Evolutionary conservation across 2,888 invertebrate genomes (phyloP).

Genomic region (Parnassius orleans): DNA sequence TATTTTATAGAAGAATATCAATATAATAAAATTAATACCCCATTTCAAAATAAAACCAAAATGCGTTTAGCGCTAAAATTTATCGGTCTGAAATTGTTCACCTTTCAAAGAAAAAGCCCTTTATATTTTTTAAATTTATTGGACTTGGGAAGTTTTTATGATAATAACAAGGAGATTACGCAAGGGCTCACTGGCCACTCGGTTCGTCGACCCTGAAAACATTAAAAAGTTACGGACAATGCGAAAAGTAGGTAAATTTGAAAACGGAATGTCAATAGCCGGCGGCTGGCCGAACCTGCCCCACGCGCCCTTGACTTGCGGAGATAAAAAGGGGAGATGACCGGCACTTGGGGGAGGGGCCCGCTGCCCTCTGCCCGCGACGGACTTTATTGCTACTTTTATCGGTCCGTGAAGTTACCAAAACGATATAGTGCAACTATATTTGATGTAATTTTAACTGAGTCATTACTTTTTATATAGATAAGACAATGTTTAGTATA

Average conservation of each 20-base stretch:
- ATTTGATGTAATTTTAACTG: too few relatives aligned
- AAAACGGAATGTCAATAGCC: conserved; percentile 81
- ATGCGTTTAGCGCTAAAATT: too few relatives aligned
- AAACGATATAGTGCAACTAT: too few relatives aligned
- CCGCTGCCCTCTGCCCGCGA: conserved; percentile 33
- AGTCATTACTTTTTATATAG: too few relatives aligned
- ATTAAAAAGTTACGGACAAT: conserved; percentile 79
- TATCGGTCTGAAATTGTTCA: too few relatives aligned
- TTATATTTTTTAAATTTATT: background rate
- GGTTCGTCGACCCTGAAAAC: conserved; percentile 66
- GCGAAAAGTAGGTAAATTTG: conserved; percentile 78
- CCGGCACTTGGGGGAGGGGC: conserved; percentile 53
- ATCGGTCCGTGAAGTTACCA: conserved; percentile 53
- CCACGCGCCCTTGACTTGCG: conserved; percentile 78
- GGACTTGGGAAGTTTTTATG: conserved; percentile 12
- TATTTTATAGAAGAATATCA: too few relatives aligned
- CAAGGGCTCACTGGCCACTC: conserved; percentile 59
- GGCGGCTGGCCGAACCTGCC: conserved; percentile 77
- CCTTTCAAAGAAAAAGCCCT: background rate
- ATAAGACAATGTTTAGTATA: too few relatives aligned
- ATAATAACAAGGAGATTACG: conserved; percentile 39
- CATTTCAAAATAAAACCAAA: too few relatives aligned
- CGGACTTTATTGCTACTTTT: conserved; percentile 58
- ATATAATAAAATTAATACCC: too few relatives aligned
- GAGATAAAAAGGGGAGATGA: conserved; percentile 77